These are phyloP conservation scores for Diarsia dahlii DNA, from an alignment of 2,888 invertebrate genomes.

Conservation along the genomic window DNA sequence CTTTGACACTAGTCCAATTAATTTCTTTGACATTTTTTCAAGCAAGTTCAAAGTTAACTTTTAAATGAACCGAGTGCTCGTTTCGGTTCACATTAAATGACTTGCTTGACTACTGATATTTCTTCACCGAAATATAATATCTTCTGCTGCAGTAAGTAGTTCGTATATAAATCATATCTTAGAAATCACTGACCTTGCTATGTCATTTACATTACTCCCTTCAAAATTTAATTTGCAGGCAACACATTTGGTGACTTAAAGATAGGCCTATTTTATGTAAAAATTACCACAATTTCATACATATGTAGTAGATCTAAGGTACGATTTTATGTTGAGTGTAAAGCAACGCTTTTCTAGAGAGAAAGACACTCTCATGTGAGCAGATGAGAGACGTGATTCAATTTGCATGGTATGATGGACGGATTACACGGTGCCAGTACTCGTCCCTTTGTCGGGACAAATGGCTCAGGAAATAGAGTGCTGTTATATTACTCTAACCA, in stretches of 20 bases:
- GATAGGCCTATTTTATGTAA: constrained; percentile 50
- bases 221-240: constrained; percentile 21
- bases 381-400: constrained; percentile 89
- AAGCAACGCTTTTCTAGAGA: constrained; percentile 71
- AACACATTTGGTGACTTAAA: constrained; percentile 28
- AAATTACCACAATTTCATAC: constrained; percentile 55
- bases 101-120: constrained; percentile 5
- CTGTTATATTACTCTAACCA: constrained; percentile 64
- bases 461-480: constrained; percentile 69
- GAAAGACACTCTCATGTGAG: constrained; percentile 79
- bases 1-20: constrained; percentile 36
- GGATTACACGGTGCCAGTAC: constrained; percentile 81
- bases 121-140: constrained; percentile 2
- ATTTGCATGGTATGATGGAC: constrained; percentile 88
- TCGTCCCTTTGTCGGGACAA: constrained; percentile 73
- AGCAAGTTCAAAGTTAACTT: constrained; percentile 21
- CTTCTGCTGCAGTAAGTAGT: neutral
- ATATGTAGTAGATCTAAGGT: constrained; percentile 43
- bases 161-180: constrained; percentile 13
- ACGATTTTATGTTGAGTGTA: constrained; percentile 65
- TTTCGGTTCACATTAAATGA: constrained; percentile 20
- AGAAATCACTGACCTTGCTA: neutral
- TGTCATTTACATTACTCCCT: constrained; percentile 2
- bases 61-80: constrained; percentile 12
- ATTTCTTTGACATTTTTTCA: constrained; percentile 11